Conservation (phyloP, 1,140 invertebrate genomes). For the Lepidotrigona ventralis region DNA sequence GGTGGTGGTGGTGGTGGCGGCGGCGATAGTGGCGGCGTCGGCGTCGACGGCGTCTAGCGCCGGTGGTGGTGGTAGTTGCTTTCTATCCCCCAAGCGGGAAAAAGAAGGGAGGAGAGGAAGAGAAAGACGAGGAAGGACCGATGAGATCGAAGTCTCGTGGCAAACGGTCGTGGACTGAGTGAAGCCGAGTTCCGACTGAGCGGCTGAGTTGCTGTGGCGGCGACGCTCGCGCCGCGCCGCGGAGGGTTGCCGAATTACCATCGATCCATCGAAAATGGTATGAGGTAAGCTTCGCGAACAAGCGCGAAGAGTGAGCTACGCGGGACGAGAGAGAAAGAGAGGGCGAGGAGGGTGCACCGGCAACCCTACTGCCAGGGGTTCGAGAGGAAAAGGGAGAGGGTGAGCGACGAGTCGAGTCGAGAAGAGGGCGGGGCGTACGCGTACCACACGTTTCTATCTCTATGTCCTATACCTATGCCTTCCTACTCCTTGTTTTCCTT, state of each 20-base stretch:
- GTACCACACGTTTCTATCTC: slow-evolving; percentile 51
- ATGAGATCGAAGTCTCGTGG: slow-evolving; percentile 76
- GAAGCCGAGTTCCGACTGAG: slow-evolving; percentile 78
- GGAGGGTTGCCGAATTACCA: slow-evolving; percentile 62
- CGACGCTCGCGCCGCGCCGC: slow-evolving; percentile 71
- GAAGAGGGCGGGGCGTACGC: slow-evolving; percentile 59
- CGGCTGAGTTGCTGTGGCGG: slow-evolving; percentile 67
- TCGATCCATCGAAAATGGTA: slow-evolving; percentile 71
- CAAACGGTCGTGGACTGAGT: slow-evolving; percentile 79
- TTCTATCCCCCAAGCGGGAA: slow-evolving; percentile 23
- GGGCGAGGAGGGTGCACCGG: slow-evolving; percentile 47
- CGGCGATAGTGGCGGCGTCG: background rate
- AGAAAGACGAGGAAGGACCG: slow-evolving; percentile 48
- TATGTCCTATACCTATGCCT: slow-evolving; percentile 27
- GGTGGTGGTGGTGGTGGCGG: background rate
- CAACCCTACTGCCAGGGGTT: slow-evolving; percentile 31
- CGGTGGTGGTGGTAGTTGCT: slow-evolving; percentile 35
- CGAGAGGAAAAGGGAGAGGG: slow-evolving; percentile 25
- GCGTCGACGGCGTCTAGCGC: slow-evolving; percentile 1
- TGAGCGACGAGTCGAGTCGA: slow-evolving; percentile 32
- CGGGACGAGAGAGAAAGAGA: background rate
- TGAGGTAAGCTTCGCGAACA: slow-evolving; percentile 46
- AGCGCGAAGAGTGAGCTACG: background rate
- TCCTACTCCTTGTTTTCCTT: background rate
- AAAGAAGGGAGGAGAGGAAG: slow-evolving; percentile 44